A percentile compares a stretch with the other conserved stretches of the same genome.
These are phyloP conservation scores for Triplophysa tibetana DNA, from an alignment of 2,113 vertebrate genomes.

Conservation along the genomic window DNA sequence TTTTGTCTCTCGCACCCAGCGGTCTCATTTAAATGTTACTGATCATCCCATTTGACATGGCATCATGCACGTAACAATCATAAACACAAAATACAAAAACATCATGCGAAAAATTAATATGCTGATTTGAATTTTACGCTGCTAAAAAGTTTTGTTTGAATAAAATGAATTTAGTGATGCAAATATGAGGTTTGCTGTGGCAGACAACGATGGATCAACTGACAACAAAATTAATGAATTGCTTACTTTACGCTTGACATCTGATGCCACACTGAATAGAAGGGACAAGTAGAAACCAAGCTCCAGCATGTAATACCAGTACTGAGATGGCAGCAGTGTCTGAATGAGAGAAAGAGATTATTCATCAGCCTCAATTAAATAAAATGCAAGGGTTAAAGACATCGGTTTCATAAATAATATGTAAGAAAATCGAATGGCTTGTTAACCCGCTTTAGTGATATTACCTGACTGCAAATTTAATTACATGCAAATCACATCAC, in stretches of 20 bases:
- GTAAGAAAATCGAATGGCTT: neutral
- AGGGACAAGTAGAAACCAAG: conserved; percentile 92
- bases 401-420: neutral
- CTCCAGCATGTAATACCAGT: conserved; percentile 96
- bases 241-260: conserved; percentile 92
- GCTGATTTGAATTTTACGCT: conserved; percentile 31
- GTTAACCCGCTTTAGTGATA: neutral
- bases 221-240: neutral
- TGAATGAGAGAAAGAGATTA: conserved; percentile 47
- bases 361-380: neutral
- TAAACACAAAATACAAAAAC: conserved; percentile 11
- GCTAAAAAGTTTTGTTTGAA: neutral
- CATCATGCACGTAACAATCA: neutral
- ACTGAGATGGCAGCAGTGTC: conserved; percentile 86
- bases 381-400: too few relatives aligned
- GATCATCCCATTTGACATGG: too few relatives aligned
- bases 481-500: neutral
- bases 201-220: neutral
- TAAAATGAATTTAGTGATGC: neutral
- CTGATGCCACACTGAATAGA: conserved; percentile 91
- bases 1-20: too few relatives aligned
- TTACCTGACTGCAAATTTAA: neutral
- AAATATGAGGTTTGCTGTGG: neutral
- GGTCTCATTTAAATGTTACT: too few relatives aligned
- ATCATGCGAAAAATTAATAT: neutral